Percentiles rank a stretch among this genome's conserved stretches.
Conservation (phyloP, 2,113 vertebrate genomes). For the Eublepharis macularius region DNA sequence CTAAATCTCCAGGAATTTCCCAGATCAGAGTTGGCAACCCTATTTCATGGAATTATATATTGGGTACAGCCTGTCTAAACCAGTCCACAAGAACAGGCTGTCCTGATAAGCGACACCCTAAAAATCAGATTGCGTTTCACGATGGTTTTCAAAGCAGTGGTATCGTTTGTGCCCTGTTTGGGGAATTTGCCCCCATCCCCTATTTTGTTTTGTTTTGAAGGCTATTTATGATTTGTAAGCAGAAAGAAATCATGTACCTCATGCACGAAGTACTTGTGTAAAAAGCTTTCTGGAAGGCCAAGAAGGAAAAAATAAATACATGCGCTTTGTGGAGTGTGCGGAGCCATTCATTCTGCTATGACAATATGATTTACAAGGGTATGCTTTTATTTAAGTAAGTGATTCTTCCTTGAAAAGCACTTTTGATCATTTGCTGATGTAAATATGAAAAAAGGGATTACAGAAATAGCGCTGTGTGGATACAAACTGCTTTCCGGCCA, state of each 20-base stretch:
- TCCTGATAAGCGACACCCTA: not conserved
- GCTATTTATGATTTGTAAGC: not conserved
- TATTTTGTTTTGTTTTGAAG: not conserved
- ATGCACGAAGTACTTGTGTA: constrained; percentile 39
- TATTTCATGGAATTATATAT: too few relatives aligned
- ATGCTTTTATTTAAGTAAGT: constrained; percentile 49
- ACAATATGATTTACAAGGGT: constrained; percentile 46
- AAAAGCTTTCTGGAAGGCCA: constrained; percentile 49
- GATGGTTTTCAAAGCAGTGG: not conserved
- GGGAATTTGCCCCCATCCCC: too few relatives aligned
- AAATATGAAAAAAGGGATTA: constrained; percentile 37
- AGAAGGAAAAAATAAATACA: constrained; percentile 38
- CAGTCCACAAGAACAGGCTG: too few relatives aligned
- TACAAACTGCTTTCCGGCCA: not conserved
- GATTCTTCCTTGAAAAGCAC: constrained; percentile 50
- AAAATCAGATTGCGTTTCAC: constrained; percentile 10
- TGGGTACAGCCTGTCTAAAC: too few relatives aligned
- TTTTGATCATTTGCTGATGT: constrained; percentile 30
- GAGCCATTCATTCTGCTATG: constrained; percentile 37
- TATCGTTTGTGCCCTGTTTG: not conserved
- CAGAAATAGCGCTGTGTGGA: not conserved
- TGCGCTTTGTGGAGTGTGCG: constrained; percentile 24
- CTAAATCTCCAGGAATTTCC: too few relatives aligned
- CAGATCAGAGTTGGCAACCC: too few relatives aligned
- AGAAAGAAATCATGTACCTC: constrained; percentile 36